These are phyloP conservation scores for Eucera pruinosa DNA, from an alignment of 2,888 invertebrate genomes.

Conservation along the genomic window DNA sequence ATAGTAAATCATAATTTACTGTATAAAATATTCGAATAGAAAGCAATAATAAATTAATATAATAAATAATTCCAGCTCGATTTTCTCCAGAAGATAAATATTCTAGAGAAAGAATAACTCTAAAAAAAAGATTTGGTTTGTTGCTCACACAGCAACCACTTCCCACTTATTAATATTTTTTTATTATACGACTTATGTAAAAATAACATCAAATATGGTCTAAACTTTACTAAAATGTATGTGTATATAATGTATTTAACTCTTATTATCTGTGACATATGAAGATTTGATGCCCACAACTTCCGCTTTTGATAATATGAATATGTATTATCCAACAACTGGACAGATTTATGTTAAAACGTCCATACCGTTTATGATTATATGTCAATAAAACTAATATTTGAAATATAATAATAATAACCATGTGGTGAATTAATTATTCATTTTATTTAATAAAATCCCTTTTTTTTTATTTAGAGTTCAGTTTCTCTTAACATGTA, in stretches of 20 bases:
- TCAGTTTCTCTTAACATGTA: slow-evolving; percentile 51
- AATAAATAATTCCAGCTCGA: slow-evolving; percentile 88
- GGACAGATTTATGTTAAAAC: background rate
- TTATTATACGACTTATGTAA: background rate
- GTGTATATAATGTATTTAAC: background rate
- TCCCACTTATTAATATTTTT: slow-evolving; percentile 83
- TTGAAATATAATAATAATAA: background rate
- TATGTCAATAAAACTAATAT: background rate
- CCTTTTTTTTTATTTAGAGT: slow-evolving; percentile 62
- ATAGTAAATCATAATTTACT: background rate
- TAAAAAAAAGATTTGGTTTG: slow-evolving; percentile 95
- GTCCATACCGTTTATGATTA: background rate
- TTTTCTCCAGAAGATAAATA: slow-evolving; percentile 98
- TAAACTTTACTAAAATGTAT: background rate
- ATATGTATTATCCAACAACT: background rate
- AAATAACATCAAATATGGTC: slow-evolving; percentile 3
- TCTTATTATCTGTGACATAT: too few relatives aligned
- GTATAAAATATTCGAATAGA: background rate
- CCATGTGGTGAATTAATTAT: slow-evolving; percentile 26
- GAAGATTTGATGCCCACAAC: slow-evolving; percentile 26
- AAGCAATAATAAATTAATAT: slow-evolving; percentile 7
- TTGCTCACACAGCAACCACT: slow-evolving; percentile 93
- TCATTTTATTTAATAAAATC: slow-evolving; percentile 55
- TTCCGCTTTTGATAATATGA: slow-evolving; percentile 46
- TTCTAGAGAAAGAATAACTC: slow-evolving; percentile 93